Conservation (phyloP, 2,113 vertebrate species). For the Prietella phreatophila region DNA sequence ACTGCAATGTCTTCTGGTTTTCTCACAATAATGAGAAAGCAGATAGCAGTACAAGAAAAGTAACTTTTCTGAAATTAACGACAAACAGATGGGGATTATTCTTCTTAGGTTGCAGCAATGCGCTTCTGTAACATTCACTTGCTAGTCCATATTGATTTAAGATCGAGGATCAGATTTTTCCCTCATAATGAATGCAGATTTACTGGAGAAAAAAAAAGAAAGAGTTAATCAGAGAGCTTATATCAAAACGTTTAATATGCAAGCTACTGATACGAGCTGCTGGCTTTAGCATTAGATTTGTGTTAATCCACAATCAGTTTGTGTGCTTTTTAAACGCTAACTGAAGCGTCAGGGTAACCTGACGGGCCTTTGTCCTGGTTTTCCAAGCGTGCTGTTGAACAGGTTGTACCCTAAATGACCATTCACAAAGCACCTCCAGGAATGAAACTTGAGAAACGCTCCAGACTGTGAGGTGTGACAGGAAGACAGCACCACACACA, state of each 20-base stretch:
- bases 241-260: constrained; percentile 7
- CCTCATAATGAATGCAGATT: neutral
- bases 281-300: too few relatives aligned
- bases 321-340: constrained; percentile 3
- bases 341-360: constrained; percentile 25
- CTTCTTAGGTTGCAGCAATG: neutral
- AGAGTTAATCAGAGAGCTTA: neutral
- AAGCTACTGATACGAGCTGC: neutral
- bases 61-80: neutral
- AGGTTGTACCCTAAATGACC: constrained; percentile 5
- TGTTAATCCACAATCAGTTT: neutral
- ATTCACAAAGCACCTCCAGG: constrained; percentile 15
- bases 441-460: constrained; percentile 28
- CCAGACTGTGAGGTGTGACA: constrained; percentile 19
- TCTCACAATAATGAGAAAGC: neutral
- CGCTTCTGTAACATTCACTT: neutral
- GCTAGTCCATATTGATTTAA: neutral
- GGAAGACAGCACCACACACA: neutral
- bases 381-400: constrained; percentile 21
- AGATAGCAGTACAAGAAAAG: neutral
- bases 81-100: neutral
- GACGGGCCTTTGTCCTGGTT: constrained; percentile 26
- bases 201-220: neutral
- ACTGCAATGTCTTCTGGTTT: too few relatives aligned
- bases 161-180: neutral